phyloP scores from a whole-genome alignment of 2,113 vertebrate genomes.

The Butorides virescens region DNA sequence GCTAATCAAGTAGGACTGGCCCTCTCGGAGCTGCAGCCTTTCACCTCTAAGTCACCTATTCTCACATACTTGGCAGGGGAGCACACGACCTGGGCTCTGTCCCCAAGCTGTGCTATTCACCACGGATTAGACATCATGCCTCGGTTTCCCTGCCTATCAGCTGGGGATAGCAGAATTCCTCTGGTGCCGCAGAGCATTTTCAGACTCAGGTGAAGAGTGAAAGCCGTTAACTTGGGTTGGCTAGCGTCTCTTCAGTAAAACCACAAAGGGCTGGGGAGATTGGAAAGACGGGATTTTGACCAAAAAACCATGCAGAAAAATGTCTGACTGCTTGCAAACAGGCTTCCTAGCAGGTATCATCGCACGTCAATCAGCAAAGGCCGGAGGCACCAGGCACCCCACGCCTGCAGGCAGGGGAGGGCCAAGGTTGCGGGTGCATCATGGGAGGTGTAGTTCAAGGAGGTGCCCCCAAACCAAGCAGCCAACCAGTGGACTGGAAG shows the following conservation, averaged over 20 bases:
- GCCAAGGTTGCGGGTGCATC: not conserved
- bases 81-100: not conserved
- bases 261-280: not conserved
- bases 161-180: not conserved
- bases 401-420: not conserved
- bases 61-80: not conserved
- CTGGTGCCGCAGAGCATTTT: not conserved
- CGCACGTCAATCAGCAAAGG: not conserved
- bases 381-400: not conserved
- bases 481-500: not conserved
- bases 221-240: not conserved
- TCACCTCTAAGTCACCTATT: not conserved
- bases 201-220: not conserved
- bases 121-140: not conserved
- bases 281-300: not conserved
- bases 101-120: not conserved
- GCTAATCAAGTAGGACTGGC: not conserved
- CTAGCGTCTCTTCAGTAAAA: not conserved
- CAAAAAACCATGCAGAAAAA: not conserved
- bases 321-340: not conserved
- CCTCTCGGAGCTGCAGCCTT: not conserved
- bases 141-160: not conserved
- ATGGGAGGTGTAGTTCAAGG: not conserved
- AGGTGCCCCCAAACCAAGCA: not conserved
- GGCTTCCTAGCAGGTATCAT: accelerated